Evolutionary conservation across 2,888 invertebrate genomes (phyloP).

Genomic region (Venusia cambrica): DNA sequence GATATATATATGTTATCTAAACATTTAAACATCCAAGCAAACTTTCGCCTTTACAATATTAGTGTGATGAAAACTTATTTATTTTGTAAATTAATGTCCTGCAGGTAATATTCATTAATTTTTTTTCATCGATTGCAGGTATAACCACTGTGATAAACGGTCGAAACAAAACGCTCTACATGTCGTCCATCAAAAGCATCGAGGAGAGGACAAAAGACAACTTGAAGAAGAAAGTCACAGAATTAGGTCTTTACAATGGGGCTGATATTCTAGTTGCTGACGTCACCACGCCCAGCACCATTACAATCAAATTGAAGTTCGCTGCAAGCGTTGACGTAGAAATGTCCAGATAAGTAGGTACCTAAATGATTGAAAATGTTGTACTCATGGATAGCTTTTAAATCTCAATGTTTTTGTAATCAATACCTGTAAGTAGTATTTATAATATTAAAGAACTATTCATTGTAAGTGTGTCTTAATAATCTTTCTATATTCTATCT

Average conservation of each 20-base stretch:
- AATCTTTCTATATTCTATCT: no score
- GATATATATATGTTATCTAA: no score
- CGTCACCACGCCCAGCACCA: conserved; percentile 91
- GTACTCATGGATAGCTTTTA: no score
- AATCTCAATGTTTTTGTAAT: no score
- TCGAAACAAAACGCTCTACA: conserved; percentile 95
- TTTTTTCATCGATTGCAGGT: conserved; percentile 70
- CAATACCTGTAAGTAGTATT: no score
- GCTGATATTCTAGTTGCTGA: conserved; percentile 95
- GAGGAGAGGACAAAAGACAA: conserved; percentile 94
- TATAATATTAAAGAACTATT: no score
- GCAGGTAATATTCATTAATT: conserved; percentile 2
- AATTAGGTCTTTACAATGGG: conserved; percentile 92
- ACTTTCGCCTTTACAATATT: no score
- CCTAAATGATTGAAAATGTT: no score
- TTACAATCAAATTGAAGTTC: conserved; percentile 88
- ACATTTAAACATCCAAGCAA: no score
- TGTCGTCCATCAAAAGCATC: conserved; percentile 94
- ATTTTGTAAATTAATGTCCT: no score
- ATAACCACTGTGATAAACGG: conserved; percentile 91
- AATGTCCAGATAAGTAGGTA: conserved; percentile 42
- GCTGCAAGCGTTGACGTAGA: conserved; percentile 76
- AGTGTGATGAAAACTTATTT: no score
- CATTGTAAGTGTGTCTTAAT: no score
- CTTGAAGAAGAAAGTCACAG: conserved; percentile 91